Percentiles rank a stretch among this genome's conserved stretches.
Evolutionary conservation across 1,140 invertebrate genomes (phyloP).

Genomic region (Drosophila eugracilis): DNA sequence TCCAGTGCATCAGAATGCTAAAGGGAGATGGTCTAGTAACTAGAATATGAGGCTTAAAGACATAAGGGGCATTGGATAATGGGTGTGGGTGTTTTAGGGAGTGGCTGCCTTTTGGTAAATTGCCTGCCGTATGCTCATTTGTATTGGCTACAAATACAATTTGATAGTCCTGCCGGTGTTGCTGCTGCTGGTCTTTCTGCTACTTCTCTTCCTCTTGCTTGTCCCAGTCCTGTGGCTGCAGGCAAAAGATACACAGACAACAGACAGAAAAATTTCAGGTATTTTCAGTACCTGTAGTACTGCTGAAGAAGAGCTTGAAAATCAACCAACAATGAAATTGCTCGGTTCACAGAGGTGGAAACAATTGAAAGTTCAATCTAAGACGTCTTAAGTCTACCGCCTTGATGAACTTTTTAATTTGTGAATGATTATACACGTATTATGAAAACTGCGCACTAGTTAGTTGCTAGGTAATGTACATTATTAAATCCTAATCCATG

Average conservation of each 20-base stretch:
- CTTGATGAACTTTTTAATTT: constrained; percentile 1
- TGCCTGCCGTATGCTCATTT: constrained; percentile 81
- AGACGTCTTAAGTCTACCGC: not conserved
- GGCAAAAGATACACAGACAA: constrained; percentile 67
- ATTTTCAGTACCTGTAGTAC: constrained; percentile 12
- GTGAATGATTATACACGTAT: constrained; percentile 5
- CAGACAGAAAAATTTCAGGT: constrained; percentile 55
- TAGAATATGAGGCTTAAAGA: not conserved
- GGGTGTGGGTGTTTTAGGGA: constrained; percentile 31
- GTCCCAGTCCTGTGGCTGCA: constrained; percentile 41
- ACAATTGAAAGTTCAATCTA: constrained; percentile 24
- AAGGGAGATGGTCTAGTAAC: not conserved
- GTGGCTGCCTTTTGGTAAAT: constrained; percentile 72
- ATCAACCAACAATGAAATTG: constrained; percentile 26
- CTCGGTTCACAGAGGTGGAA: constrained; percentile 29
- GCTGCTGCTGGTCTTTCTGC: constrained; percentile 11
- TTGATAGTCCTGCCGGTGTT: constrained; percentile 66
- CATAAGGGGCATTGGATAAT: constrained; percentile 16
- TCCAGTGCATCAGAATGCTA: constrained; percentile 20
- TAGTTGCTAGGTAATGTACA: not conserved
- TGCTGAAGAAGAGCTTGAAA: constrained; percentile 6
- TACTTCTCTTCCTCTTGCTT: constrained; percentile 1
- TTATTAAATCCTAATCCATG: not conserved
- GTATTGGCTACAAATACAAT: constrained; percentile 82
- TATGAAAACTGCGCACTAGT: not conserved